Conservation (phyloP, 2,113 vertebrate genomes). For the Damaliscus lunatus region DNA sequence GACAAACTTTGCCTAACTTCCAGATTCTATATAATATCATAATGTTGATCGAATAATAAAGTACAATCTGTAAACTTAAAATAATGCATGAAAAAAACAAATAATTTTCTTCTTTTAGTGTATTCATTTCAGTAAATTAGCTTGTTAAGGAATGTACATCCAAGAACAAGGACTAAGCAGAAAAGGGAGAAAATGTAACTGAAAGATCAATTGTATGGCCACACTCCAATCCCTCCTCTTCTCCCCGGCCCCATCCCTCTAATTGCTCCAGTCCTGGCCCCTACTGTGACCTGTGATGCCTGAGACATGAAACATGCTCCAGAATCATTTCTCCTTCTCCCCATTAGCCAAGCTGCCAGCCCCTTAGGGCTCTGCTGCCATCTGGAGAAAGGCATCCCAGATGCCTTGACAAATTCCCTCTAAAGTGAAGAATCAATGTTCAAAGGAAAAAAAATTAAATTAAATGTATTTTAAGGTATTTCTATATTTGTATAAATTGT, state of each 20-base stretch:
- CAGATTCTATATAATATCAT: not conserved
- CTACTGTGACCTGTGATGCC: not conserved
- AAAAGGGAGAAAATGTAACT: not conserved
- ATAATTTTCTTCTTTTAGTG: not conserved
- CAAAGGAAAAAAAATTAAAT: not conserved
- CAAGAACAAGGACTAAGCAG: not conserved
- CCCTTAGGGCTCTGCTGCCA: not conserved
- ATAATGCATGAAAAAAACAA: not conserved
- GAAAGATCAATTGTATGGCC: not conserved
- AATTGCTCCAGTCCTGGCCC: no score
- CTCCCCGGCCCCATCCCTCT: not conserved
- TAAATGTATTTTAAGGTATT: not conserved
- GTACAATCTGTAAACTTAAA: not conserved
- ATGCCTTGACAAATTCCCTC: not conserved
- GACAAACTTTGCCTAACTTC: not conserved
- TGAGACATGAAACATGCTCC: not conserved
- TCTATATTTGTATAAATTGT: not conserved
- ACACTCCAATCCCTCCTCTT: rapidly evolving
- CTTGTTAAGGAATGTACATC: not conserved
- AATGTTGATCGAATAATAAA: not conserved
- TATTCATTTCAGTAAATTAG: not conserved
- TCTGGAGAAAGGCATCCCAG: not conserved
- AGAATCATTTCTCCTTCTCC: not conserved
- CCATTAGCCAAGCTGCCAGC: not conserved
- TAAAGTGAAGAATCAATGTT: not conserved